Evolutionary conservation across 2,888 invertebrate genomes (phyloP).

Genomic region (Acanthosoma haemorrhoidale): DNA sequence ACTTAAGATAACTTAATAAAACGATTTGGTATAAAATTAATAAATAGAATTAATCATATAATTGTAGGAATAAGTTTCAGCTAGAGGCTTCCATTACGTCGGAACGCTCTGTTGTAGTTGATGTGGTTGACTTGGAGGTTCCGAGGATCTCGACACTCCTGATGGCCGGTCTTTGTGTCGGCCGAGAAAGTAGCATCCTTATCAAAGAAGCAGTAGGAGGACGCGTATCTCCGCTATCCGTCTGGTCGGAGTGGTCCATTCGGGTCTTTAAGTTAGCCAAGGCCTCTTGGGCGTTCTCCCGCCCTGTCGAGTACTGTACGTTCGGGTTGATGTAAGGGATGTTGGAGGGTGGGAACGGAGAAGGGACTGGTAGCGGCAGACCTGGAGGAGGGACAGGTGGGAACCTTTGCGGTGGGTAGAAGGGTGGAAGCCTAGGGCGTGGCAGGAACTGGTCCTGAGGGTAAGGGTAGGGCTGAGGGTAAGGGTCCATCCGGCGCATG

Average conservation of each 20-base stretch:
- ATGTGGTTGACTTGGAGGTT: constrained; percentile 10
- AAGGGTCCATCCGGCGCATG: constrained; percentile 26
- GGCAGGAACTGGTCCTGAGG: background rate
- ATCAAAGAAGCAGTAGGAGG: constrained; percentile 40
- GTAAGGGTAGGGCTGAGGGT: background rate
- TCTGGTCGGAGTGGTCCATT: constrained; percentile 35
- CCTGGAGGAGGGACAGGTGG: background rate
- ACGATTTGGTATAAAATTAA: background rate
- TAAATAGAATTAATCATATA: background rate
- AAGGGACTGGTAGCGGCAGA: background rate
- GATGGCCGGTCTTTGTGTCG: constrained; percentile 31
- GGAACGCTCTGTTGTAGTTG: constrained; percentile 28
- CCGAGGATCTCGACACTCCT: constrained; percentile 36
- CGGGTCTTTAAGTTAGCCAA: constrained; percentile 22
- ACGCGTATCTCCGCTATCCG: constrained; percentile 36
- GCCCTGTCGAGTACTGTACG: constrained; percentile 36
- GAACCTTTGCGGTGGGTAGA: background rate
- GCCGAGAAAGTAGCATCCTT: constrained; percentile 41
- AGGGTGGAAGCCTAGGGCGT: background rate
- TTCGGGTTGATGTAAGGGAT: constrained; percentile 34
- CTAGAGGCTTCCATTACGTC: constrained; percentile 36
- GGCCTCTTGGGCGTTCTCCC: constrained; percentile 5
- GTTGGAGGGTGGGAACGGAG: constrained; percentile 16
- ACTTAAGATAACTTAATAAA: background rate
- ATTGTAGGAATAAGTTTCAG: background rate